Conservation (phyloP, 35 echinoderm and acorn worm genomes). For the Strongylocentrotus purpuratus region DNA sequence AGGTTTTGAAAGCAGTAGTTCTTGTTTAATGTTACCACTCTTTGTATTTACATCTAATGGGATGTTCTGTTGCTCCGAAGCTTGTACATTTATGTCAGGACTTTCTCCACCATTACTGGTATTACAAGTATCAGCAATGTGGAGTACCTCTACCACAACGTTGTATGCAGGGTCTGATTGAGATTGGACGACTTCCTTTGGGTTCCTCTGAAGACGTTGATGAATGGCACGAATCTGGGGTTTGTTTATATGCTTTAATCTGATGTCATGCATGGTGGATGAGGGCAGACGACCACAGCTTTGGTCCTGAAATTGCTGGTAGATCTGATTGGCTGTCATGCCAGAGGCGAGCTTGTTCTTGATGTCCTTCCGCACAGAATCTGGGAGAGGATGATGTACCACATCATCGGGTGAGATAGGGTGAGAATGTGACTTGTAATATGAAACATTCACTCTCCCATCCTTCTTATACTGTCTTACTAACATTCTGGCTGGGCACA, state of each 20-base stretch:
- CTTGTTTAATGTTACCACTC: background rate
- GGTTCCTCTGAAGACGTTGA: background rate
- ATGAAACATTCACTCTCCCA: conserved; percentile 27
- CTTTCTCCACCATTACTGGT: background rate
- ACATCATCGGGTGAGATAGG: conserved; percentile 15
- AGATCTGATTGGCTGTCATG: conserved; percentile 23
- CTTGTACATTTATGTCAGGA: conserved; percentile 3
- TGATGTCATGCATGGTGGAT: background rate
- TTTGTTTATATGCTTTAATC: conserved; percentile 30
- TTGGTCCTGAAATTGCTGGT: background rate
- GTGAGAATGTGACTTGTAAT: conserved; percentile 56
- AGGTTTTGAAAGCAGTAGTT: background rate
- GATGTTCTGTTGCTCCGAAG: background rate
- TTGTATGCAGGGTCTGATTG: background rate
- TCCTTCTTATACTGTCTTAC: conserved; percentile 9
- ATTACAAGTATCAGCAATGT: background rate
- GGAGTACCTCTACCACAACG: background rate
- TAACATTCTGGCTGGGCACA: conserved; percentile 56
- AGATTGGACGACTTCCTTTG: background rate
- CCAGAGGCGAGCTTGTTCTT: conserved; percentile 15
- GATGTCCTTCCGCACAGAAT: conserved; percentile 29
- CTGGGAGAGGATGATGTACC: conserved; percentile 40
- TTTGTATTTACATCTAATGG: background rate
- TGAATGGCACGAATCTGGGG: conserved; percentile 34
- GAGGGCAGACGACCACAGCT: background rate